Evolutionary conservation across 2,888 invertebrate species (phyloP).

Genomic region (Seira musarum): DNA sequence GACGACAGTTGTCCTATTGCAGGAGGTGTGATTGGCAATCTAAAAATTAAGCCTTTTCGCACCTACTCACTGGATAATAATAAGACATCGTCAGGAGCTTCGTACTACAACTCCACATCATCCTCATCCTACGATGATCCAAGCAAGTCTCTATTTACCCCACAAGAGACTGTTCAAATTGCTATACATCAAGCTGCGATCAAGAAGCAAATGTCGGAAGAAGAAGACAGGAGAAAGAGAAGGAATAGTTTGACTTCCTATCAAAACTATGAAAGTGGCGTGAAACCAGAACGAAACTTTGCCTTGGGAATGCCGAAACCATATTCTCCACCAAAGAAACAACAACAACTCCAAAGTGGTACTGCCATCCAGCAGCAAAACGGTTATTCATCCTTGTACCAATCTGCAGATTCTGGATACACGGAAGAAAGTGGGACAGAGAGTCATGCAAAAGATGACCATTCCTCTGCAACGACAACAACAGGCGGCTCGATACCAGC

Average conservation of each 20-base stretch:
- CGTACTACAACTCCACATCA: neutral
- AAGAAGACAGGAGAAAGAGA: slow-evolving; percentile 70
- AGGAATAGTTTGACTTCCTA: slow-evolving; percentile 62
- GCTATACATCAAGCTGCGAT: slow-evolving; percentile 73
- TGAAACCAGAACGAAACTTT: slow-evolving; percentile 48
- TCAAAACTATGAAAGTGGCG: slow-evolving; percentile 20
- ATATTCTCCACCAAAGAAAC: slow-evolving; percentile 52
- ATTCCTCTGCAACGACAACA: slow-evolving; percentile 2
- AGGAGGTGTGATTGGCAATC: slow-evolving; percentile 50
- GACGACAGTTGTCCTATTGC: slow-evolving; percentile 46
- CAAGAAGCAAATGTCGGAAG: slow-evolving; percentile 72
- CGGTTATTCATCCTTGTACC: slow-evolving; percentile 40
- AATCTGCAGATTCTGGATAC: slow-evolving; percentile 57
- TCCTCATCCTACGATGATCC: slow-evolving; percentile 70
- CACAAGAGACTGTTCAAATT: slow-evolving; percentile 72
- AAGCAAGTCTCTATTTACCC: slow-evolving; percentile 72
- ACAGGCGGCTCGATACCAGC: too few species aligned
- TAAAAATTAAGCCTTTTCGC: slow-evolving; percentile 67
- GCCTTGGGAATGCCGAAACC: slow-evolving; percentile 63
- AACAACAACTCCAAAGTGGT: neutral
- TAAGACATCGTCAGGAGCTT: neutral
- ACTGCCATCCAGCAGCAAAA: neutral
- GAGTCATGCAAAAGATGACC: slow-evolving; percentile 42
- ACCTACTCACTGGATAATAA: slow-evolving; percentile 68
- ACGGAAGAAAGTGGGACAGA: slow-evolving; percentile 63